These are phyloP conservation scores for Hyles lineata DNA, from an alignment of 2,888 invertebrate genomes.

Conservation along the genomic window DNA sequence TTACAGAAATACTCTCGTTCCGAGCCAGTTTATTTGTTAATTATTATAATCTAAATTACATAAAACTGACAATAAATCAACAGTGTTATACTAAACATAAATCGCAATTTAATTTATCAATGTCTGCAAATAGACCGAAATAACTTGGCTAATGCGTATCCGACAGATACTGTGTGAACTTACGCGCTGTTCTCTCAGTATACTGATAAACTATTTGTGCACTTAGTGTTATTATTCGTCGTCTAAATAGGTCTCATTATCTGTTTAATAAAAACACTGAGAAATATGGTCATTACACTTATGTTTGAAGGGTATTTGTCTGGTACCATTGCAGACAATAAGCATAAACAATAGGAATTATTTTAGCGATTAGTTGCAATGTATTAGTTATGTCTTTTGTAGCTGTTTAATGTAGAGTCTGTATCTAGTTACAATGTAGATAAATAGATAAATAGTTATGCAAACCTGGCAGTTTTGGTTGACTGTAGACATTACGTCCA, in stretches of 20 bases:
- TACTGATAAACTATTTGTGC: conserved; percentile 30
- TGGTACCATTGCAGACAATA: conserved; percentile 1
- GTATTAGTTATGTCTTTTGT: neutral
- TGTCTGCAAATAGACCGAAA: conserved; percentile 33
- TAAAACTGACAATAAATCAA: conserved; percentile 6
- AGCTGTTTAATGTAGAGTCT: neutral
- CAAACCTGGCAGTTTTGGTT: too few species aligned
- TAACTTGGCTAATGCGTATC: conserved; percentile 41
- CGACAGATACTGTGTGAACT: conserved; percentile 40
- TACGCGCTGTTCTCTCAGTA: conserved; percentile 34
- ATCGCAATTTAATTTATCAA: conserved; percentile 31
- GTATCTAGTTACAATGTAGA: neutral
- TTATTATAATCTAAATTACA: neutral
- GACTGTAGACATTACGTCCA: too few species aligned
- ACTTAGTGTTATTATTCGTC: conserved; percentile 12
- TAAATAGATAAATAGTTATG: neutral
- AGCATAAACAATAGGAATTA: neutral
- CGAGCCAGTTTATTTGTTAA: neutral
- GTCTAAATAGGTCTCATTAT: conserved; percentile 25
- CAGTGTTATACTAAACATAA: conserved; percentile 9
- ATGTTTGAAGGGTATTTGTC: neutral
- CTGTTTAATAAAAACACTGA: neutral
- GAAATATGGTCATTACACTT: neutral
- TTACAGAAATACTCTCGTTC: too few species aligned
- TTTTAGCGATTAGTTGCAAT: neutral